A percentile compares a stretch with the other conserved stretches of the same genome.
These are phyloP conservation scores for Mya arenaria DNA, from an alignment of 1,140 invertebrate species.

Conservation along the genomic window DNA sequence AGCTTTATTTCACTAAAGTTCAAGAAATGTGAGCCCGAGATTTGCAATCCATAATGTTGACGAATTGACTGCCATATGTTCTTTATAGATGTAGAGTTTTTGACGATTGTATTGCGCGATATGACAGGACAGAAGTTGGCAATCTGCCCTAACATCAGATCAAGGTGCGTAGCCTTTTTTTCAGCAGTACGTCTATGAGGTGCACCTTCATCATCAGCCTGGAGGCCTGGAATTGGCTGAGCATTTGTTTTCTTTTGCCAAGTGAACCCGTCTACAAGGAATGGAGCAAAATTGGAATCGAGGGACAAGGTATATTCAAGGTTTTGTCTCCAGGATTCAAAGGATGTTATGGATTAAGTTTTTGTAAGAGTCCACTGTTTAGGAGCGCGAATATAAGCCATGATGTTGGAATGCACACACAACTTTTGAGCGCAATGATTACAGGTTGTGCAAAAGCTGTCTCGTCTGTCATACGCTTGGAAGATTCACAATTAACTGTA, in stretches of 20 bases:
- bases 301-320: constrained; percentile 36
- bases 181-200: constrained; percentile 37
- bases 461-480: not conserved
- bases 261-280: constrained; percentile 21
- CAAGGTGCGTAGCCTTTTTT: constrained; percentile 36
- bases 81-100: constrained; percentile 62
- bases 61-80: constrained; percentile 59
- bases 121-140: constrained; percentile 60
- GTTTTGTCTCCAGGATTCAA: constrained; percentile 51
- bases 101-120: constrained; percentile 34
- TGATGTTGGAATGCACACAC: not conserved
- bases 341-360: constrained; percentile 37
- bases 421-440: not conserved
- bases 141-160: constrained; percentile 60
- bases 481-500: not conserved
- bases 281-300: constrained; percentile 34
- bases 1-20: constrained; percentile 47
- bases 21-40: constrained; percentile 54
- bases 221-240: constrained; percentile 20
- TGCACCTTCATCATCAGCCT: constrained; percentile 2
- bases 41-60: constrained; percentile 58
- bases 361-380: constrained; percentile 35
- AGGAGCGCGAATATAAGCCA: not conserved
- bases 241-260: constrained; percentile 47
- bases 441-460: not conserved